phyloP scores from a whole-genome alignment of 2,113 vertebrate genomes.

The Bambusicola thoracicus region DNA sequence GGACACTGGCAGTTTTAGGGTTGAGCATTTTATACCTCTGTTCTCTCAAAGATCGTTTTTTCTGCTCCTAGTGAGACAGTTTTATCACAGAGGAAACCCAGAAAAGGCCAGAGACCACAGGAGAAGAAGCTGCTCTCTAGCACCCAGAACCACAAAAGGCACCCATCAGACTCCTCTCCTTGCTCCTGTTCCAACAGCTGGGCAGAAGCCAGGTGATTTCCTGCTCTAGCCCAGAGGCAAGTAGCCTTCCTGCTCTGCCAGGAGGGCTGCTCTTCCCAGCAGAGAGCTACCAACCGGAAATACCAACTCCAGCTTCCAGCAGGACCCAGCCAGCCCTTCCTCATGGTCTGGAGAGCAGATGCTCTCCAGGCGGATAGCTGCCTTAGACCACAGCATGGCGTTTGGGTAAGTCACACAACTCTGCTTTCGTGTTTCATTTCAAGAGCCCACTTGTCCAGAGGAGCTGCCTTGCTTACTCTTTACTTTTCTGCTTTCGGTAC shows the following conservation, averaged over 20 bases:
- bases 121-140: neutral
- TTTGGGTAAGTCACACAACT: neutral
- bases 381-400: neutral
- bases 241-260: neutral
- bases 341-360: neutral
- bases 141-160: neutral
- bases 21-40: neutral
- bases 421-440: neutral
- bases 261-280: neutral
- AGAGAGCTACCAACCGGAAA: neutral
- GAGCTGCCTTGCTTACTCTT: neutral
- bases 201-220: conserved; percentile 56
- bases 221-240: neutral
- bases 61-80: neutral
- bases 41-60: neutral
- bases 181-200: neutral
- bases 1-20: neutral
- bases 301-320: neutral
- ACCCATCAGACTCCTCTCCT: neutral
- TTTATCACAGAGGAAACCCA: neutral
- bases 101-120: neutral
- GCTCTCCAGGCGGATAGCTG: neutral
- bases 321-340: neutral
- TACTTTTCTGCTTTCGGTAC: neutral
- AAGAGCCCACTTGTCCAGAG: neutral